Base-by-base conservation (phyloP, 2,888 invertebrate species). In the Xestia sexstrigata region DNA sequence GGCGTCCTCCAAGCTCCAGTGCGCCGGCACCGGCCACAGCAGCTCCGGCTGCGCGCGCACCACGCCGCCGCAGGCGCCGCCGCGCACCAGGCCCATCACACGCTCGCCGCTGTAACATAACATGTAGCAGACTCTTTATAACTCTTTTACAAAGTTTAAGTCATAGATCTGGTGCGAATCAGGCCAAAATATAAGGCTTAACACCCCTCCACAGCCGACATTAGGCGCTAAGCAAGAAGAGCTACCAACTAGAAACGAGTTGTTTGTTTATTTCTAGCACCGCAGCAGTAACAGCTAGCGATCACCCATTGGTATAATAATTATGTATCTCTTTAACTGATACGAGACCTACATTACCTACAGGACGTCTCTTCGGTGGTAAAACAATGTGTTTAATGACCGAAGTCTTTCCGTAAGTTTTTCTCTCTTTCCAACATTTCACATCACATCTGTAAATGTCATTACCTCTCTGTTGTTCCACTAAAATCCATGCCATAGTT, bases 1-100 rank as follows among this genome's bases (percentile, higher is more conserved):
- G 5, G 98, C 98, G 81, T 98, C 98, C 89, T 97, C 97, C 42
- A 98, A 91, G 5, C 96, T 97, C 98, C 98, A 98, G 58, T 96
- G 91, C 1, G 97, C 95, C 0, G 98, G 98, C 15, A 98, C 96
- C 11, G 97, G 96, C 98, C 98, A 98, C 58, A 94, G 85, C 76
- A 97, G 92, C 65, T 95, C 91, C 1, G 93, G 92, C 82, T 97
- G 95, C 9, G 96, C 97, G 63, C 93, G 93, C 13, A 98, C 96
- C 60, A 95, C 91, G 8, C 97, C 97, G 4, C 98, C 97, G 35
- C 97, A 92, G 17, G 97, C 97, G 49, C 97, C 95, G 20, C n/a
- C 13, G 13, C 55, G 55, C 13, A 55, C n/a, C 13, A 55, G 13
- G 55, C 55, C 55, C 55, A 55, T 98, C 6, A 97, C 95, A 7